These are phyloP conservation scores for Charanyca ferruginea DNA, from an alignment of 2,888 invertebrate species.

Conservation along the genomic window DNA sequence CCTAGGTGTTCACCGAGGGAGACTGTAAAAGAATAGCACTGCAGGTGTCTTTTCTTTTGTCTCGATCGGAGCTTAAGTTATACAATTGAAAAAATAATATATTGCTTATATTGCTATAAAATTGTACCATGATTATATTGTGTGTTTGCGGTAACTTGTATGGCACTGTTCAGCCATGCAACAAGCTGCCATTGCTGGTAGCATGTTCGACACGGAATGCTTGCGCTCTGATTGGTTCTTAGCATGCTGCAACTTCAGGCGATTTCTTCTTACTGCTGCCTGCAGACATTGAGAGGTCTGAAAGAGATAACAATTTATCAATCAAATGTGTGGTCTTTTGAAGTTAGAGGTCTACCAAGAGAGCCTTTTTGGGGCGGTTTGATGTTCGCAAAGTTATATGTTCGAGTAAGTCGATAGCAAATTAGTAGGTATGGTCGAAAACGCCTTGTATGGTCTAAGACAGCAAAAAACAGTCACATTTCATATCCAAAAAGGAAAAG, in stretches of 20 bases:
- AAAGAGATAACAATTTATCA: constrained; percentile 47
- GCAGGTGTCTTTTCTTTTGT: background rate
- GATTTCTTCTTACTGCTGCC: constrained; percentile 75
- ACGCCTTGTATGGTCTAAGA: no score
- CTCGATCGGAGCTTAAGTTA: constrained; percentile 9
- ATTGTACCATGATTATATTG: constrained; percentile 45
- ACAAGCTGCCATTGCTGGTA: constrained; percentile 1
- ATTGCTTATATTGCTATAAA: constrained; percentile 46
- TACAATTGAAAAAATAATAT: constrained; percentile 39
- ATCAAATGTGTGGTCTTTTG: background rate
- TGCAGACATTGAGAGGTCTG: constrained; percentile 71
- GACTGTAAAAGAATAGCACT: no score
- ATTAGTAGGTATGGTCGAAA: no score
- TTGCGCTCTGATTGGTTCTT: constrained; percentile 57
- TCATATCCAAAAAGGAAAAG: no score
- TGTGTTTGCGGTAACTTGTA: constrained; percentile 46
- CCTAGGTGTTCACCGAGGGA: no score
- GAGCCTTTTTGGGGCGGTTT: background rate
- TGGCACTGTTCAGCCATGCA: constrained; percentile 42
- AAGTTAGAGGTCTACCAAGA: background rate
- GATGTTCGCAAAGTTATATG: background rate
- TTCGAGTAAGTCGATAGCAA: no score
- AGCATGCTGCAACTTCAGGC: constrained; percentile 77
- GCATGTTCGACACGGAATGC: constrained; percentile 36
- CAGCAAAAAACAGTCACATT: no score